Evolutionary conservation across 1,140 invertebrate species (phyloP).

Genomic region (Gryllus bimaculatus): DNA sequence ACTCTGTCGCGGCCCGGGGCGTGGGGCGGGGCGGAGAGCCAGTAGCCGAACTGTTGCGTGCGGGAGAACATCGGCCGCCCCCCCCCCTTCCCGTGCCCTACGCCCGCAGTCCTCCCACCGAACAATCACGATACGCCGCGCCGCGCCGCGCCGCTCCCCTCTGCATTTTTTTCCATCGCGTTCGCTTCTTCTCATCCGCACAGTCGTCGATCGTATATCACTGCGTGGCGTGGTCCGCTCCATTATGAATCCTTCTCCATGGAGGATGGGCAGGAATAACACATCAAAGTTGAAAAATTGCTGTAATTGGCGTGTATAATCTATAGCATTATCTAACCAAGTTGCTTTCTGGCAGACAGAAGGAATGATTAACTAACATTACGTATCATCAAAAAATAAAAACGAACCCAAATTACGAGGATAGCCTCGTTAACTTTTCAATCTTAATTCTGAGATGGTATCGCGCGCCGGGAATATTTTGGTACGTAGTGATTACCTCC

Average conservation of each 20-base stretch:
- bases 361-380: background rate
- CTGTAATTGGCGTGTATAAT: background rate
- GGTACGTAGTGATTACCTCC: background rate
- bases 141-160: no score
- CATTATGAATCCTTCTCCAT: background rate
- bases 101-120: background rate
- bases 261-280: background rate
- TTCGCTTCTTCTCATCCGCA: background rate
- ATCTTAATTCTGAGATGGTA: slow-evolving; percentile 1
- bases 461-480: background rate
- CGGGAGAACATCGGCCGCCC: background rate
- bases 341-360: background rate
- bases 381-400: background rate
- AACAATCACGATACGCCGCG: background rate
- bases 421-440: slow-evolving; percentile 1
- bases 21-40: no score
- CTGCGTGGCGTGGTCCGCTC: background rate
- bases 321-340: slow-evolving; percentile 1
- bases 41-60: background rate
- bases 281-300: slow-evolving; percentile 5
- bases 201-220: background rate
- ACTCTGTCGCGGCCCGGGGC: no score
- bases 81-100: background rate
- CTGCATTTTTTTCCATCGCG: background rate
- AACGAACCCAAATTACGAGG: background rate